Base-by-base conservation (phyloP, 2,113 vertebrate species). In the Petrocephalus microphthalmus region DNA sequence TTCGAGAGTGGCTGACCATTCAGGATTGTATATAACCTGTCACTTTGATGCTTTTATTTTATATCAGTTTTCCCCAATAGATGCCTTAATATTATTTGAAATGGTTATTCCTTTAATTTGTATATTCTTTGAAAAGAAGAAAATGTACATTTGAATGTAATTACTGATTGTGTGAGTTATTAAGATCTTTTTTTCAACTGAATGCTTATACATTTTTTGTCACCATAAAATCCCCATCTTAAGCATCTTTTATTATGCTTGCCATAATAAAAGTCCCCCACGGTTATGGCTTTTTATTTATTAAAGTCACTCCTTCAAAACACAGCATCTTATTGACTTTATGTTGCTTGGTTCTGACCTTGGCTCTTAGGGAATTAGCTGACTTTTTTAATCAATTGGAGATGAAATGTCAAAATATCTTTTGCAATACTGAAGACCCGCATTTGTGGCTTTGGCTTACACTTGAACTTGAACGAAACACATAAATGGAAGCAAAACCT, bases 121-220 rank as follows among this genome's bases (percentile, higher is more conserved):
- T 89, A 89, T 88, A 89, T 90, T 83, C n/a, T 87, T 90, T 90
- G 7, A 56, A 90, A 87, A 74, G 74, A 84, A 88, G 88, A 52
- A 74, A 81, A 89, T 74, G 51, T 71, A 86, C 88, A 22, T 86
- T 47, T 89, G 83, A 56, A 64, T 49, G 19, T 25, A 54, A 85
- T 86, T 85, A 37, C 33, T 86, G 54, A 19, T 64, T 86, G 53
- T 60, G 29, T 60, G 17, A n/a, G 17, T 45, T 52, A 51, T 88
- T 60, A 22, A 86, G 22, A 86, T 19, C 47, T 20, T 86, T 86
- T 56, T 67, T 87, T 71, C 7, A 64, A 54, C 20, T 86, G 17
- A 42, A 60, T 86, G 20, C 17, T 52, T 85, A 45, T 53, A 54
- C 25, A 29, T 85, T 54, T 53, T 85, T 51, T 57, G 85, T 86